Base-by-base conservation (phyloP, 2,888 invertebrate genomes). In the Hypena proboscidalis region DNA sequence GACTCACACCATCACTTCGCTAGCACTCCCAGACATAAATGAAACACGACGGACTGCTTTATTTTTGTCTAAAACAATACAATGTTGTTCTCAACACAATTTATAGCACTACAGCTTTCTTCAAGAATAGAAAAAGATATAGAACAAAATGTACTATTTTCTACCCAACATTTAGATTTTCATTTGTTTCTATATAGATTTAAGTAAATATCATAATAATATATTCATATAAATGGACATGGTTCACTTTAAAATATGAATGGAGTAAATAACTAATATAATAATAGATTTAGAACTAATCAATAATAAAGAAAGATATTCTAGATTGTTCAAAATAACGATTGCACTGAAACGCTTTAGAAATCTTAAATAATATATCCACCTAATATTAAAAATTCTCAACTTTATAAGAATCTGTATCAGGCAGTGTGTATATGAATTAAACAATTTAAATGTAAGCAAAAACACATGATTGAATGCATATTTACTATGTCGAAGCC, bases 301-400 rank as follows among this genome's bases (percentile, higher is more conserved):
- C 44, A 60, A 32, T 67, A 68, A 74, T 74, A 69, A 71, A 74
- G 63, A 62, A 64, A 61, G 73, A 75, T 74, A n/a, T 63, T 74
- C 75, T 82, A 81, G 70, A 74, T 86, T 82, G 83, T 85, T 85
- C 79, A 83, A 85, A 80, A 76, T 67, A 83, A 83, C 77, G 79
- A 85, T 88, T 88, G 88, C 89, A 88, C 87, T 85, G 86, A 82
- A 74, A 80, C 70, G n/a, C n/a, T n/a, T n/a, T n/a, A n/a, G n/a
- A n/a, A n/a, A n/a, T n/a, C n/a, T n/a, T n/a, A n/a, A n/a, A n/a
- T n/a, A n/a, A n/a, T n/a, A n/a, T n/a, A n/a, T n/a, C n/a, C n/a
- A n/a, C n/a, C n/a, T n/a, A n/a, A n/a, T n/a, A n/a, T n/a, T n/a
- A n/a, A n/a, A n/a, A n/a, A n/a, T n/a, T n/a, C n/a, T n/a, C n/a